Evolutionary conservation across 2,113 vertebrate species (phyloP).

Genomic region (Nycticorax nycticorax): DNA sequence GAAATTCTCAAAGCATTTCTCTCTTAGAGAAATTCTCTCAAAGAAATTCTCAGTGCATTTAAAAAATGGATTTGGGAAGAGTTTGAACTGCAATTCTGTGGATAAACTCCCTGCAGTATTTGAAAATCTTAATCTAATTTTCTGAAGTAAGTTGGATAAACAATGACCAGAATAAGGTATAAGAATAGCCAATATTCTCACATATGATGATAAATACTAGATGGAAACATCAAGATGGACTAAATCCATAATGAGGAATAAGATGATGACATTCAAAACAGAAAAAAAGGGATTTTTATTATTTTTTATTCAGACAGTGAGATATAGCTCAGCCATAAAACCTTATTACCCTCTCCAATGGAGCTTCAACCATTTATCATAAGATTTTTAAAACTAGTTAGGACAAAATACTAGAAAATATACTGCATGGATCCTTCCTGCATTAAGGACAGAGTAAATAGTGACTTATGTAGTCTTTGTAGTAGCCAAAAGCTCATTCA

Average conservation of each 20-base stretch:
- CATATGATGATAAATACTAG: neutral
- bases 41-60: neutral
- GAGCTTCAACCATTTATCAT: slow-evolving; percentile 5
- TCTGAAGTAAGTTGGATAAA: neutral
- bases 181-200: neutral
- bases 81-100: neutral
- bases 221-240: neutral
- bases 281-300: neutral
- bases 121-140: slow-evolving; percentile 3
- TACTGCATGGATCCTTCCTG: neutral
- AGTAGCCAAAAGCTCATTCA: neutral
- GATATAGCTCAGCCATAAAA: slow-evolving; percentile 11
- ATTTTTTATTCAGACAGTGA: slow-evolving; percentile 29
- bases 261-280: slow-evolving; percentile 5
- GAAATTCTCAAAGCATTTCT: neutral
- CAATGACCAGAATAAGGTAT: neutral
- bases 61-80: neutral
- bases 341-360: neutral
- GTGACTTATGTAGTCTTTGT: neutral
- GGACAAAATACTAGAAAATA: slow-evolving; percentile 5
- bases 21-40: no score
- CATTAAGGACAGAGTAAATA: neutral
- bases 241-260: neutral
- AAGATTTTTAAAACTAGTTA: slow-evolving; percentile 20
- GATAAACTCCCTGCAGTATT: neutral